Percentiles rank a stretch among this genome's conserved stretches.
Conservation (phyloP, 2,888 invertebrate species). For the Ichneumoninae sp. region DNA sequence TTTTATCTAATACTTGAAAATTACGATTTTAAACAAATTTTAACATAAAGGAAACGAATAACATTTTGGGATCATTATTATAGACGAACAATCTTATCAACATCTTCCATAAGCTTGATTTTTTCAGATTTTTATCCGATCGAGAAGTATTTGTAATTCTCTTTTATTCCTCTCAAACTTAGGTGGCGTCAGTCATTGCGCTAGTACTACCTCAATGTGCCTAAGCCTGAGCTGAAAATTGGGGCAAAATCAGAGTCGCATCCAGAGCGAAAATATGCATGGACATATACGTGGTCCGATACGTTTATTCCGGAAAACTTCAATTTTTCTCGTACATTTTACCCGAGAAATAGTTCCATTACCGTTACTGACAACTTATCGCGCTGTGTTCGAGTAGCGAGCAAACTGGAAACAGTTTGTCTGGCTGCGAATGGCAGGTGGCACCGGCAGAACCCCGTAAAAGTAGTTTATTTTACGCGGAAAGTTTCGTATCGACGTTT, state of each 20-base stretch:
- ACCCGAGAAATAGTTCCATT: neutral
- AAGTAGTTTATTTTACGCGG: slow-evolving; percentile 1
- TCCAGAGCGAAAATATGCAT: neutral
- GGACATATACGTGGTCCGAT: neutral
- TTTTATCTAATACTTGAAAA: too few species aligned
- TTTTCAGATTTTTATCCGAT: too few species aligned
- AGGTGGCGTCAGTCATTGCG: too few species aligned
- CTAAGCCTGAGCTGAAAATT: neutral
- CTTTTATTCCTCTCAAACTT: too few species aligned
- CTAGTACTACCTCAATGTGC: too few species aligned
- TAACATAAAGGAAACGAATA: too few species aligned
- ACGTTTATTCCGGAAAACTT: neutral
- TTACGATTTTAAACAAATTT: too few species aligned
- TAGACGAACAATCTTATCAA: too few species aligned
- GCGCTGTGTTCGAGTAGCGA: neutral
- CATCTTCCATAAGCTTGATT: too few species aligned
- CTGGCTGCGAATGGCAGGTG: slow-evolving; percentile 26
- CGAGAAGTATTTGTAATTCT: too few species aligned
- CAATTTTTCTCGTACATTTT: neutral
- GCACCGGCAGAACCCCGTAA: neutral
- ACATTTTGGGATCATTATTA: too few species aligned
- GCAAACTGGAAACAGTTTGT: slow-evolving; percentile 21
- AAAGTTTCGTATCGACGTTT: slow-evolving; percentile 40
- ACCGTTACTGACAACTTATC: neutral
- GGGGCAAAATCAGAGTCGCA: neutral